Conservation (phyloP, 2,888 invertebrate species). For the Chydorus sphaericus region DNA sequence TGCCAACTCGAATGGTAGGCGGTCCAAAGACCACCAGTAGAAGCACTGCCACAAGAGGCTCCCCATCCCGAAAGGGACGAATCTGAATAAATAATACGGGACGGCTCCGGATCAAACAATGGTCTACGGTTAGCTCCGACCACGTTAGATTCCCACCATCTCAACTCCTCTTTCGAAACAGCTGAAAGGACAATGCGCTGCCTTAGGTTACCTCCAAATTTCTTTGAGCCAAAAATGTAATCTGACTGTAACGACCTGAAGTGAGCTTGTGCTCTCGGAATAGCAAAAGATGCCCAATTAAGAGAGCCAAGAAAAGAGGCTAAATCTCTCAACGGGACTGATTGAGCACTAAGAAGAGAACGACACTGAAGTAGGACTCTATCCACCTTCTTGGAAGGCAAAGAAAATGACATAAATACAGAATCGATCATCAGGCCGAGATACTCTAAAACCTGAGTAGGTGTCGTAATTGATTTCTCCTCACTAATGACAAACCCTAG, state of each 20-base stretch:
- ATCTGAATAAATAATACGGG: not conserved
- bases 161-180: not conserved
- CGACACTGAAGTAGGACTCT: not conserved
- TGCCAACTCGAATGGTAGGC: not conserved
- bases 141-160: not conserved
- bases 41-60: not conserved
- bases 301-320: not conserved
- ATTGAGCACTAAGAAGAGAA: not conserved
- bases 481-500: not conserved
- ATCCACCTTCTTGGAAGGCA: not conserved
- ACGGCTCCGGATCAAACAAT: not conserved
- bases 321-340: not conserved
- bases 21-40: slow-evolving; percentile 4
- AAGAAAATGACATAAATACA: not conserved
- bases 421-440: not conserved
- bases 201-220: not conserved
- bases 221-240: not conserved
- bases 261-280: not conserved
- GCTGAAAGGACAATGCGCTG: not conserved
- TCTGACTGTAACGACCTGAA: not conserved
- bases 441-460: not conserved
- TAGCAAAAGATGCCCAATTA: not conserved
- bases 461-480: not conserved
- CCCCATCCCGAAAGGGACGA: not conserved
- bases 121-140: not conserved